Evolutionary conservation across 2,113 vertebrate genomes (phyloP).

Genomic region (Myiagra hebetior): DNA sequence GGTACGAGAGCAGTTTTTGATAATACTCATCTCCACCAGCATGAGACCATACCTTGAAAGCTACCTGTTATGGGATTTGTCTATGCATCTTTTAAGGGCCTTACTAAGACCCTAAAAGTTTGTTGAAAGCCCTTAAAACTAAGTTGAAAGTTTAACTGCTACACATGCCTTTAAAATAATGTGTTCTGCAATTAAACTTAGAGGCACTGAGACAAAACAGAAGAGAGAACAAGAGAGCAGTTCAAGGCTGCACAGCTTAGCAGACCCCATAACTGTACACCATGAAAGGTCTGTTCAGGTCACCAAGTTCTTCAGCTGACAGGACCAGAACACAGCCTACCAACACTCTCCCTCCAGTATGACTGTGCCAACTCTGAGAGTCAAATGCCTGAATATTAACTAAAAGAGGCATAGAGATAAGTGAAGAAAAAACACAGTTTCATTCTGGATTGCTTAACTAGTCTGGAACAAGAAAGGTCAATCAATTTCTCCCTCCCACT

Average conservation of each 20-base stretch:
- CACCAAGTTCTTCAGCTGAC: not conserved
- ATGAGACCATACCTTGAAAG: not conserved
- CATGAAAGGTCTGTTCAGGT: not conserved
- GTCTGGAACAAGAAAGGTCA: not conserved
- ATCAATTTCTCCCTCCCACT: not conserved
- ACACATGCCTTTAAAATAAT: not conserved
- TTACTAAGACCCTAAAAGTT: too few species aligned
- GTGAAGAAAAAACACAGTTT: not conserved
- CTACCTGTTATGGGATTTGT: not conserved
- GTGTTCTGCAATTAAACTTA: not conserved
- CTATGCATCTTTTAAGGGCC: not conserved
- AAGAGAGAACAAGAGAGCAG: not conserved
- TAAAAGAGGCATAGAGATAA: not conserved
- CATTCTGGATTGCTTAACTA: not conserved
- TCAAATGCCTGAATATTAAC: not conserved
- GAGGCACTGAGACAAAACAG: not conserved
- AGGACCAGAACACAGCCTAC: not conserved
- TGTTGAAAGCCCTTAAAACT: too few species aligned
- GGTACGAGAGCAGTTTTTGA: not conserved
- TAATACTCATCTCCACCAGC: not conserved
- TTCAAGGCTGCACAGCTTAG: not conserved
- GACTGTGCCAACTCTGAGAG: not conserved
- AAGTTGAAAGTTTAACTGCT: not conserved
- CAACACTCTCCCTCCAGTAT: not conserved
- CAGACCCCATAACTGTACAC: fast-evolving